Evolutionary conservation across 2,113 vertebrate genomes (phyloP).

Genomic region (Bucco capensis): DNA sequence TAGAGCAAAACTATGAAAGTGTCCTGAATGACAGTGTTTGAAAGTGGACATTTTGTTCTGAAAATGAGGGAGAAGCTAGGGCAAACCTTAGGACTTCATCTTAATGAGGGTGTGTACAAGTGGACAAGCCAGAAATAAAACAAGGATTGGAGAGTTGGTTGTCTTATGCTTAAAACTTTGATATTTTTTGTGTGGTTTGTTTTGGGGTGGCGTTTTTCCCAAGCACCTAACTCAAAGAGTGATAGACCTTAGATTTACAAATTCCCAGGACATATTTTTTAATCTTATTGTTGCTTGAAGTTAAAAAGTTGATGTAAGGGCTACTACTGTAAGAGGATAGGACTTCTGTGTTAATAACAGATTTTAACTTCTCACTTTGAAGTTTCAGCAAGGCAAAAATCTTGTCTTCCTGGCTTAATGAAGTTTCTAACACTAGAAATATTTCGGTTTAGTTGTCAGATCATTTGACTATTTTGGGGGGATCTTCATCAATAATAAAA

Average conservation of each 20-base stretch:
- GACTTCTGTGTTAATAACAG: neutral
- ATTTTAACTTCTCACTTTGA: neutral
- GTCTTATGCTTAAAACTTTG: neutral
- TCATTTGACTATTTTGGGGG: neutral
- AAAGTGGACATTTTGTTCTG: neutral
- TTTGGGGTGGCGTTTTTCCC: neutral
- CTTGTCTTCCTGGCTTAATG: neutral
- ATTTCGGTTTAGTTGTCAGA: neutral
- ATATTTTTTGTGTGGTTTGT: neutral
- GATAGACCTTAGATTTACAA: neutral
- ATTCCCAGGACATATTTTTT: neutral
- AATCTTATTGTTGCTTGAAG: too few species aligned
- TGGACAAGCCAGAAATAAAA: neutral
- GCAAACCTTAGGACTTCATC: neutral
- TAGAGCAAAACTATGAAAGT: neutral
- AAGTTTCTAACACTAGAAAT: neutral
- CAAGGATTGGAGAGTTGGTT: neutral
- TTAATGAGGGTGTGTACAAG: neutral
- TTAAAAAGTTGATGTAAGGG: too few species aligned
- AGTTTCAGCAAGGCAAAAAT: neutral
- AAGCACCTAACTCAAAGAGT: neutral
- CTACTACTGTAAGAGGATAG: neutral
- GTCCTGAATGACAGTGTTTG: neutral
- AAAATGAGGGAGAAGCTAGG: neutral
- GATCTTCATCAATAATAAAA: neutral